Percentiles rank a stretch among this genome's conserved stretches.
Conservation (phyloP, 2,888 invertebrate species). For the Ochlodes sylvanus region DNA sequence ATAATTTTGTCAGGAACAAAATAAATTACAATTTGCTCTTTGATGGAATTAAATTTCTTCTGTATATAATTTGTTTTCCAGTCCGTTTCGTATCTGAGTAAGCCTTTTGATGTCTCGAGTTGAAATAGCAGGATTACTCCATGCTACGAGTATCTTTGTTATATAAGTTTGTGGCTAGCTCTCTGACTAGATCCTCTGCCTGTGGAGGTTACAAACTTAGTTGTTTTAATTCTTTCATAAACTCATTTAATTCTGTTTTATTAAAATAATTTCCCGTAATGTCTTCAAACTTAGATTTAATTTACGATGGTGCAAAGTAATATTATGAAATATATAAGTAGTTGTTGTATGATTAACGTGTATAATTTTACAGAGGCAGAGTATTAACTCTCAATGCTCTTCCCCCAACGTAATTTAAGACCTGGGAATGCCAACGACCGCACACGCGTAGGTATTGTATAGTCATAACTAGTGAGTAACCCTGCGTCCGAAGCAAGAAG, state of each 20-base stretch:
- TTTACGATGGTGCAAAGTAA: background rate
- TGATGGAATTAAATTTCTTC: background rate
- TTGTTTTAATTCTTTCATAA: background rate
- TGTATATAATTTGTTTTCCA: background rate
- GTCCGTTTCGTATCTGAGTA: background rate
- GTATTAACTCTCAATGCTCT: no score
- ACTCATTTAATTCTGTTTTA: background rate
- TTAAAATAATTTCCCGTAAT: background rate
- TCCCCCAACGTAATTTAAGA: no score
- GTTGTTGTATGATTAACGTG: no score
- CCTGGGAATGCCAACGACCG: no score
- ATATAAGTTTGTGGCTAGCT: background rate
- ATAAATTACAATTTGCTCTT: background rate
- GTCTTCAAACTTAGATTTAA: background rate
- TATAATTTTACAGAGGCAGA: no score
- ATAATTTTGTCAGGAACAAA: no score
- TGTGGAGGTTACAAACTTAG: background rate
- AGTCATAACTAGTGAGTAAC: no score
- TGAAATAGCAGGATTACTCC: constrained; percentile 9
- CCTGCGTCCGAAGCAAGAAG: no score
- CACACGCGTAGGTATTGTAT: no score
- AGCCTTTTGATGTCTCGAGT: background rate
- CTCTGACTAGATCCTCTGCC: background rate
- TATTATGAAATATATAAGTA: no score
- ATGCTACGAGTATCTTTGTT: background rate